Base-by-base conservation (phyloP, 2,797 vertebrate species). In the Cyprinodon diabolis region DNA sequence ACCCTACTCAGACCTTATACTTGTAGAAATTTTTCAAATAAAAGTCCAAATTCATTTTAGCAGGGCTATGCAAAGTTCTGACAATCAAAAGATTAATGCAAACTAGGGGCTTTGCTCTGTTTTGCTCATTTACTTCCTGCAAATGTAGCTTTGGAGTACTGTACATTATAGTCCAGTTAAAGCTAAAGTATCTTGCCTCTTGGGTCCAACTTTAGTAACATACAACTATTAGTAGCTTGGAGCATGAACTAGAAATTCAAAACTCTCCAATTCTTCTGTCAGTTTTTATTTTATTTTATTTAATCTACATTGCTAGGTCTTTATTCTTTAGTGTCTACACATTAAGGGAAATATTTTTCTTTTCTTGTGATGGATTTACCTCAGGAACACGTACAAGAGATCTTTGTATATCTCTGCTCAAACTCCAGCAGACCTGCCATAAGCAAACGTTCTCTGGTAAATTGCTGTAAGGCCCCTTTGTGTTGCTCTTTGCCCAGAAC, bases 381-480 rank as follows among this genome's bases (percentile, higher is more conserved):
- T 82, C 54, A 7, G 65, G 9, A 10, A 25, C 0, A 6, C 79
- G 60, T 1, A 69, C 48, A 1, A 40, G 45, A 37, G 72, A 73
- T 7, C 40, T 48, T 65, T 21, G n/a, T 10, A 30, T 75, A 66
- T 73, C 78, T 75, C 68, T 81, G 78, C 93, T 94, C 68, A 95
- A 72, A 65, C 92, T 79, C 93, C 93, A 93, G 87, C 84, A 92
- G 66, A 90, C 13, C 0, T 80, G 79, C 93, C 93, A 95, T 11
- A 5, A n/a, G 52, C 93, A 95, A 40, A 92, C 58, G 5, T 93
- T 90, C 21, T 94, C 89, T 12, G 88, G 90, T 48, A 92, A 40
- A 15, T 66, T 25, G 45, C 8, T 80, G 71, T 84, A 84, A 5
- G 90, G 90, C 48, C 83, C 87, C 6, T 11, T 49, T 0, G 6